phyloP scores from a whole-genome alignment of 1,140 invertebrate species.

The Agrypnia vestita region DNA sequence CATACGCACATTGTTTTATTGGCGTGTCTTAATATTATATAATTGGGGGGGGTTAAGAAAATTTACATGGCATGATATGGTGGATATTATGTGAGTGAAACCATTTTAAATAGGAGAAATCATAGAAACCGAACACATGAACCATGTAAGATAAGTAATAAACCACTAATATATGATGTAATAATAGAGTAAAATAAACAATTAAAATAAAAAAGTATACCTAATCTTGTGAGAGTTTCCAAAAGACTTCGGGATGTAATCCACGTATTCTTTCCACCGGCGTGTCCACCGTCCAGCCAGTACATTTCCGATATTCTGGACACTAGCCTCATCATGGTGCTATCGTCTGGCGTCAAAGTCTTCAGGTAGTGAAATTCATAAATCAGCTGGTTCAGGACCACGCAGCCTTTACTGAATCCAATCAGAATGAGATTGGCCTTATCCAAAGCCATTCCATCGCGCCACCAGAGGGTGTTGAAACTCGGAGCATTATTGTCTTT shows the following conservation, averaged over 20 bases:
- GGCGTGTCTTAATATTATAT: too few species aligned
- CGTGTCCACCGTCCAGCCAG: slow-evolving; percentile 92
- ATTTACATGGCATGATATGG: too few species aligned
- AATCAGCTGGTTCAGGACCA: slow-evolving; percentile 91
- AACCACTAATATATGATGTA: too few species aligned
- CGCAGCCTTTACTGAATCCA: slow-evolving; percentile 94
- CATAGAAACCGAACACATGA: too few species aligned
- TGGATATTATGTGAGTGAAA: too few species aligned
- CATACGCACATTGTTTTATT: too few species aligned
- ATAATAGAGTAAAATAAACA: slow-evolving; percentile 11
- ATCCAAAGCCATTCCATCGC: slow-evolving; percentile 68
- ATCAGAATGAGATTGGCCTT: slow-evolving; percentile 76
- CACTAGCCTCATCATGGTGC: slow-evolving; percentile 75
- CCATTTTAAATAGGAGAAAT: too few species aligned
- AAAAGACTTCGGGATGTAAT: slow-evolving; percentile 83
- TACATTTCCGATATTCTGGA: slow-evolving; percentile 81
- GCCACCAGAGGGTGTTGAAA: slow-evolving; percentile 66
- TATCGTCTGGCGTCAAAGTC: slow-evolving; percentile 76
- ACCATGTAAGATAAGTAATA: too few species aligned
- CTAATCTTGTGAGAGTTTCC: slow-evolving; percentile 79
- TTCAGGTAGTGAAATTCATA: slow-evolving; percentile 86
- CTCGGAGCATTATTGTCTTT: slow-evolving; percentile 43
- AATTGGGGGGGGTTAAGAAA: too few species aligned
- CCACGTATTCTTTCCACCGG: slow-evolving; percentile 88
- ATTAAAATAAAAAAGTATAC: slow-evolving; percentile 63